Conservation (phyloP, 2,113 vertebrate species). For the Urocynchramus pylzowi region DNA sequence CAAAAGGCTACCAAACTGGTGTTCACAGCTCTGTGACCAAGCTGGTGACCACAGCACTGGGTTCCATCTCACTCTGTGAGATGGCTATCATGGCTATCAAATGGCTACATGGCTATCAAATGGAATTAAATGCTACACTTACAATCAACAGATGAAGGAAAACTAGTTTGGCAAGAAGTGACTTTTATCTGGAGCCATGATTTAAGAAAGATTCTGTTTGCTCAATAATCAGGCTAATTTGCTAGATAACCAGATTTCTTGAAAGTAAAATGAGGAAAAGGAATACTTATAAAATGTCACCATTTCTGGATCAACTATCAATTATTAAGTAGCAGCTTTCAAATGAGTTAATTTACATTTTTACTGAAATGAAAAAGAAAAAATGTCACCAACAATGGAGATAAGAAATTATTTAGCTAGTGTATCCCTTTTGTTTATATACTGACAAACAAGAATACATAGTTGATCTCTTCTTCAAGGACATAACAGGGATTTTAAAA, state of each 20-base stretch:
- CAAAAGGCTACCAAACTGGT: constrained; percentile 21
- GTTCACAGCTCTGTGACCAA: not conserved
- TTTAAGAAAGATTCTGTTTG: not conserved
- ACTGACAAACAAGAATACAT: not conserved
- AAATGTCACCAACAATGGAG: not conserved
- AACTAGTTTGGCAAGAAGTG: not conserved
- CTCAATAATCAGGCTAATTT: not conserved
- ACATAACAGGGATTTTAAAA: not conserved
- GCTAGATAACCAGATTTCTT: constrained; percentile 10
- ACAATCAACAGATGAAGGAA: not conserved
- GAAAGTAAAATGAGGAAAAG: not conserved
- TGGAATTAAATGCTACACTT: constrained; percentile 26
- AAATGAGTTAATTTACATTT: constrained; percentile 16
- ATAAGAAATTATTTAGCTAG: not conserved
- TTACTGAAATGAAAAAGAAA: not conserved
- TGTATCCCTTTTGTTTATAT: not conserved
- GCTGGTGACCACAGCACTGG: not conserved
- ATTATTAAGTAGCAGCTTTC: not conserved
- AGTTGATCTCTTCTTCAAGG: not conserved
- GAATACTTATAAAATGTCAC: not conserved
- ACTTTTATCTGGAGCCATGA: not conserved
- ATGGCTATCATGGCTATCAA: not conserved
- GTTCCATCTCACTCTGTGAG: not conserved
- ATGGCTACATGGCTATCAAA: not conserved
- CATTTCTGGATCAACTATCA: constrained; percentile 8